Conservation (phyloP, 2,797 vertebrate species). For the Melanotaenia maccullochi region DNA sequence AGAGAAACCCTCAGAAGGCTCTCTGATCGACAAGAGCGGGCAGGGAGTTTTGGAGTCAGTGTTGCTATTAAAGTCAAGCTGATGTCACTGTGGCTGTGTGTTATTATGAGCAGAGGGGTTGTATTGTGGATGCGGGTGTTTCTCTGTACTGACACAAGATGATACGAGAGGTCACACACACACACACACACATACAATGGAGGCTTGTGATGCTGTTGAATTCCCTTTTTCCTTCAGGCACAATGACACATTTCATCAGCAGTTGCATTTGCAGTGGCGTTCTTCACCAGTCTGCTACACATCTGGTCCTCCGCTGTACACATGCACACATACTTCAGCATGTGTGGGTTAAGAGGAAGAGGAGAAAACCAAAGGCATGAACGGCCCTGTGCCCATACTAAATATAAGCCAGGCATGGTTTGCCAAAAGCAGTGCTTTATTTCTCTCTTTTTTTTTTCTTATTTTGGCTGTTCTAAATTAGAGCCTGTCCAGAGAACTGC, state of each 20-base stretch:
- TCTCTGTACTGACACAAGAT: slow-evolving; percentile 36
- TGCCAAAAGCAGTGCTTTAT: slow-evolving; percentile 80
- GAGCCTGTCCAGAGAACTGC: slow-evolving; percentile 61
- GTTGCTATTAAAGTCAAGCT: slow-evolving; percentile 32
- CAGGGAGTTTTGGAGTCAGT: slow-evolving; percentile 16
- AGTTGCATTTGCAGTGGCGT: slow-evolving; percentile 69
- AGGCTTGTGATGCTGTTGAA: slow-evolving; percentile 53
- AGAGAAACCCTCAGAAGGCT: slow-evolving; percentile 51
- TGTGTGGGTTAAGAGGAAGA: slow-evolving; percentile 79
- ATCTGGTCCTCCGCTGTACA: slow-evolving; percentile 76
- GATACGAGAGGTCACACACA: slow-evolving; percentile 38
- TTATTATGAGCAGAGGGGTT: slow-evolving; percentile 33
- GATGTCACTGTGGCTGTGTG: slow-evolving; percentile 39
- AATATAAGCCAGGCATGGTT: slow-evolving; percentile 82
- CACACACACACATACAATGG: slow-evolving; percentile 18
- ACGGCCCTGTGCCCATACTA: slow-evolving; percentile 80
- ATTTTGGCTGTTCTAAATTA: slow-evolving; percentile 83
- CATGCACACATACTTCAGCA: slow-evolving; percentile 55
- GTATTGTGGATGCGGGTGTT: slow-evolving; percentile 33
- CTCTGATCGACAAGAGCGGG: slow-evolving; percentile 26
- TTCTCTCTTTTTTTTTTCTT: slow-evolving; percentile 62
- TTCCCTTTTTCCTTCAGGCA: slow-evolving; percentile 58
- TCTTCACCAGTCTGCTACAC: slow-evolving; percentile 76
- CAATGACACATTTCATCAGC: slow-evolving; percentile 73
- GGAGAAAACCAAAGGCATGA: slow-evolving; percentile 81